Evolutionary conservation across 2,888 invertebrate species (phyloP).

Genomic region (Biston betularia): DNA sequence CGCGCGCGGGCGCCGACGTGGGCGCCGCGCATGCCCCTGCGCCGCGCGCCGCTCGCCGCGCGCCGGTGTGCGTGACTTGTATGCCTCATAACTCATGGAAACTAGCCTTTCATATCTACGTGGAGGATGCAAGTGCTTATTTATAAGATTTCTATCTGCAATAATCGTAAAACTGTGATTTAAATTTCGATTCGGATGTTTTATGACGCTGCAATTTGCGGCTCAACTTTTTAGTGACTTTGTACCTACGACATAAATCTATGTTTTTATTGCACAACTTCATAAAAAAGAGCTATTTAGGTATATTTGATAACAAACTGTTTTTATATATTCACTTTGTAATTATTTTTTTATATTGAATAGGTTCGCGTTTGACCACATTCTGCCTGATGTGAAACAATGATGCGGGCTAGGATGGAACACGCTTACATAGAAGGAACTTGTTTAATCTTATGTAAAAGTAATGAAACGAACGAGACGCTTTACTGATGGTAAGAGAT

Average conservation of each 20-base stretch:
- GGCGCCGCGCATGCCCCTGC: conserved; percentile 46
- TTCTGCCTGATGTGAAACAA: too few relatives aligned
- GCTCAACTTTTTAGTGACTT: not conserved
- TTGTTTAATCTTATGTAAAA: too few relatives aligned
- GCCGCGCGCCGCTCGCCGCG: conserved; percentile 24
- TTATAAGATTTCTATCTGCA: conserved; percentile 9
- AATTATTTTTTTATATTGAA: too few relatives aligned
- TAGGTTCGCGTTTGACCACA: too few relatives aligned
- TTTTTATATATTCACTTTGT: too few relatives aligned
- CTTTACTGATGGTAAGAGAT: too few relatives aligned
- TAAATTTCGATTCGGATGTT: not conserved
- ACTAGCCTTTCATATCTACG: conserved; percentile 12
- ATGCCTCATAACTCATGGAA: conserved; percentile 34
- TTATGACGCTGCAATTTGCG: conserved; percentile 4
- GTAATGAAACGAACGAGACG: too few relatives aligned
- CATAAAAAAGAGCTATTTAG: too few relatives aligned
- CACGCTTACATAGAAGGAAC: too few relatives aligned
- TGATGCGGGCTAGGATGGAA: too few relatives aligned
- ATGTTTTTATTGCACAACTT: not conserved
- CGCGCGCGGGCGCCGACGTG: conserved; percentile 61
- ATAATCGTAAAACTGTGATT: conserved; percentile 7
- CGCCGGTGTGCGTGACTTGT: conserved; percentile 29
- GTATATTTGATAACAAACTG: too few relatives aligned
- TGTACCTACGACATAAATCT: not conserved
- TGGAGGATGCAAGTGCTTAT: not conserved